Evolutionary conservation across 2,113 vertebrate genomes (phyloP).

Genomic region (Pardalotus punctatus): DNA sequence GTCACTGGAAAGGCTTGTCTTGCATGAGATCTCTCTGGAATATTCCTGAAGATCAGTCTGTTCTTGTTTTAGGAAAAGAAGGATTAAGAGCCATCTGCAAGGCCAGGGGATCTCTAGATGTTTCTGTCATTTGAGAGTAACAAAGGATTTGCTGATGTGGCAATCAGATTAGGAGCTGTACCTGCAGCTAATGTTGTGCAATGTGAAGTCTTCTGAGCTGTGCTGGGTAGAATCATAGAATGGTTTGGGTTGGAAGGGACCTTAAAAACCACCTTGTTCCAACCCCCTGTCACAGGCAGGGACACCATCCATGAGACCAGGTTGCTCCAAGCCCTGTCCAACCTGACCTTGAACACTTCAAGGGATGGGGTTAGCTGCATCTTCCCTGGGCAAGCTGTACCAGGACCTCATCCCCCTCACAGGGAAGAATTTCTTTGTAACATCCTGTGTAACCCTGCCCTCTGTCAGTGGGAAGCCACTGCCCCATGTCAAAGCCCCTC

Average conservation of each 20-base stretch:
- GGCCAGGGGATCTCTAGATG: not conserved
- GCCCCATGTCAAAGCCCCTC: not conserved
- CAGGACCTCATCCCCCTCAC: not conserved
- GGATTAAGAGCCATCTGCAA: not conserved
- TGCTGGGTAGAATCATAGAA: not conserved
- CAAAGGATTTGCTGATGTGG: not conserved
- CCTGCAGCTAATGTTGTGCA: not conserved
- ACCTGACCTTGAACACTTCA: not conserved
- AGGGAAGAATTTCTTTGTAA: not conserved
- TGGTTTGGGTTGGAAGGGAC: not conserved
- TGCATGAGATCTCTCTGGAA: not conserved
- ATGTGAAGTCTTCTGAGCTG: not conserved
- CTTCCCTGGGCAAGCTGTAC: not conserved
- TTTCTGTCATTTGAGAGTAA: not conserved
- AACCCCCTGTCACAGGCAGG: not conserved
- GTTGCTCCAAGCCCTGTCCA: not conserved
- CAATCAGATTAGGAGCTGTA: not conserved
- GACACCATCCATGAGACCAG: not conserved
- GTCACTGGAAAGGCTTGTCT: not conserved
- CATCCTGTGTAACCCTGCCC: not conserved
- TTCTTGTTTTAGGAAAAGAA: not conserved
- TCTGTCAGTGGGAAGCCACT: not conserved
- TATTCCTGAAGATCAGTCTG: not conserved
- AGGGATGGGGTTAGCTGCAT: not conserved
- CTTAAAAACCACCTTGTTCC: not conserved